Evolutionary conservation across 2,113 vertebrate species (phyloP).

Genomic region (Sakesphorus luctuosus): DNA sequence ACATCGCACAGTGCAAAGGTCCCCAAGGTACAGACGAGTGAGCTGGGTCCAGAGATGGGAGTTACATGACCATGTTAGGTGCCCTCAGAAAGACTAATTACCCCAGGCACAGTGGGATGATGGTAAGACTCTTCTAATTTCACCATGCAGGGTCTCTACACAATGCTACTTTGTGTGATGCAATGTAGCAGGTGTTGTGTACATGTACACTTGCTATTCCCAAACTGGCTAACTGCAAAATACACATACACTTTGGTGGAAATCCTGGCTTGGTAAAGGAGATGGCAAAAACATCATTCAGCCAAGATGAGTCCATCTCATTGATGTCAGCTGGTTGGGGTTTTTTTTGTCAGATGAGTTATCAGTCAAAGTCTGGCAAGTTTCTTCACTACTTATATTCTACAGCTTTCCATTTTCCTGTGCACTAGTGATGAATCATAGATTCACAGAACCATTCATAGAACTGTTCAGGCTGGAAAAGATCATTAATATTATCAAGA

Average conservation of each 20-base stretch:
- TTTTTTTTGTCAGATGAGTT: neutral
- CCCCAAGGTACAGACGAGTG: neutral
- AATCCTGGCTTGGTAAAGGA: neutral
- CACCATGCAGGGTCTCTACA: neutral
- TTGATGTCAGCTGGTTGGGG: neutral
- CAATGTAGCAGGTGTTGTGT: neutral
- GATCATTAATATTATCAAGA: neutral
- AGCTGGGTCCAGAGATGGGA: neutral
- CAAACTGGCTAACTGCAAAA: neutral
- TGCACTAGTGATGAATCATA: neutral
- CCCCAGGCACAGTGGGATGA: neutral
- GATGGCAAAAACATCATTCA: neutral
- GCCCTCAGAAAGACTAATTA: neutral
- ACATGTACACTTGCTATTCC: neutral
- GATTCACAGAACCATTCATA: neutral
- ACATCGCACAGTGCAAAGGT: neutral
- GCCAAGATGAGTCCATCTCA: neutral
- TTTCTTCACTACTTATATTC: neutral
- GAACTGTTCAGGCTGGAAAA: neutral
- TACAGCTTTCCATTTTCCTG: neutral
- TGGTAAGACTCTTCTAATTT: neutral
- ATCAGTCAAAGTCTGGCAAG: neutral
- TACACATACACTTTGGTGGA: neutral
- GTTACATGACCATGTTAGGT: neutral
- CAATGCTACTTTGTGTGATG: neutral